Evolutionary conservation across 2,888 invertebrate species (phyloP).

Genomic region (Xanthia icteritia): DNA sequence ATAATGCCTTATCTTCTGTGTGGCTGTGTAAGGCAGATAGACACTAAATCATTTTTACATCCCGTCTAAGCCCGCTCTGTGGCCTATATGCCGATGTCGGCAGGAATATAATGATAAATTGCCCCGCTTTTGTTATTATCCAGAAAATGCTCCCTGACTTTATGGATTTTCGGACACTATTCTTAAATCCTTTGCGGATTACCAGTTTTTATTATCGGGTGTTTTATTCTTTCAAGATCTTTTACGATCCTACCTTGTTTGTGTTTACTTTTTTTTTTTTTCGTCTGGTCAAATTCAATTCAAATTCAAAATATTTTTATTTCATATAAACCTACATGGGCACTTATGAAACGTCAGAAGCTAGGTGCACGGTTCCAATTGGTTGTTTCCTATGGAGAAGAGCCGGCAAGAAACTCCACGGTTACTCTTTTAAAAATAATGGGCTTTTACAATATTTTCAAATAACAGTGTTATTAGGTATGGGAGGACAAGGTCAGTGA

Average conservation of each 20-base stretch:
- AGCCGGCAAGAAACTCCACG: too few relatives aligned
- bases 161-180: conserved; percentile 59
- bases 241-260: background rate
- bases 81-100: conserved; percentile 62
- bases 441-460: too few relatives aligned
- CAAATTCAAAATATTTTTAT: too few relatives aligned
- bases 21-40: conserved; percentile 41
- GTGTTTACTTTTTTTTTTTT: background rate
- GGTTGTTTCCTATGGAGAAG: too few relatives aligned
- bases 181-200: conserved; percentile 42
- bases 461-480: too few relatives aligned
- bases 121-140: conserved; percentile 57
- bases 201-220: conserved; percentile 29
- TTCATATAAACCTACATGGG: too few relatives aligned
- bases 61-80: conserved; percentile 59
- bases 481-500: too few relatives aligned
- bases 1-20: conserved; percentile 57
- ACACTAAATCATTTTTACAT: conserved; percentile 68
- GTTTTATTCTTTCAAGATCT: conserved; percentile 10
- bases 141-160: conserved; percentile 46
- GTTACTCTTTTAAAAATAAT: too few relatives aligned
- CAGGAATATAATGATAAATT: conserved; percentile 67
- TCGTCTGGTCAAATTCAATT: too few relatives aligned
- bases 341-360: too few relatives aligned
- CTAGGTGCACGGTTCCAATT: too few relatives aligned